A percentile compares a stretch with the other conserved stretches of the same genome.
phyloP scores from a whole-genome alignment of 2,113 vertebrate species.

The Vulpes vulpes region DNA sequence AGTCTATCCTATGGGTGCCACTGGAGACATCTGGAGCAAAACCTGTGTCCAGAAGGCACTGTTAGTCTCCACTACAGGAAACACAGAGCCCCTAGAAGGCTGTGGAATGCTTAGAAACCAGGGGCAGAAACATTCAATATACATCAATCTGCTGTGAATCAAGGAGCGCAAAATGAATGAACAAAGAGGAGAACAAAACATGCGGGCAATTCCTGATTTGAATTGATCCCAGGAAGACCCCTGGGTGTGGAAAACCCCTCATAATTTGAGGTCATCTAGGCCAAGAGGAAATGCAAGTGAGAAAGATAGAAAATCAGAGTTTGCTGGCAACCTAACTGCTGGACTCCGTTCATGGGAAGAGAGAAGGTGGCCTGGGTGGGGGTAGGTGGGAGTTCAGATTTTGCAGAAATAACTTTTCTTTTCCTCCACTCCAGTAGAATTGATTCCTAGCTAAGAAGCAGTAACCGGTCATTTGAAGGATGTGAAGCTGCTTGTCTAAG shows the following conservation, averaged over 20 bases:
- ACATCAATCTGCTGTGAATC: background rate
- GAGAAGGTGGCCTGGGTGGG: background rate
- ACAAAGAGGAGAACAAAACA: background rate
- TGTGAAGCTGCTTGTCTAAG: background rate
- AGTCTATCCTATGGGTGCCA: background rate
- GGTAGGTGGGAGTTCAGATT: background rate
- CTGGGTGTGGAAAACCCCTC: background rate
- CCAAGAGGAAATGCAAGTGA: background rate
- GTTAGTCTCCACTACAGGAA: background rate
- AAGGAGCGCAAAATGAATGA: background rate
- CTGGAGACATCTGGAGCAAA: background rate
- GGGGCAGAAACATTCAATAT: background rate
- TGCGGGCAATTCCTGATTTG: background rate
- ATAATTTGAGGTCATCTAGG: background rate
- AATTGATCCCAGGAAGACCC: background rate
- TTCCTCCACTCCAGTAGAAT: background rate
- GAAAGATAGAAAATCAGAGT: background rate
- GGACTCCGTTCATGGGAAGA: background rate
- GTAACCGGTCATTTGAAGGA: background rate
- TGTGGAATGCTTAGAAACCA: background rate
- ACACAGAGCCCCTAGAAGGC: background rate
- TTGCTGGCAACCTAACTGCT: background rate
- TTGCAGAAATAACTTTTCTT: constrained; percentile 15
- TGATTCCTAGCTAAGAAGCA: background rate
- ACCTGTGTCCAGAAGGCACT: background rate